Evolutionary conservation across 2,888 invertebrate genomes (phyloP).

Genomic region (Mesopsocus fuscifrons): DNA sequence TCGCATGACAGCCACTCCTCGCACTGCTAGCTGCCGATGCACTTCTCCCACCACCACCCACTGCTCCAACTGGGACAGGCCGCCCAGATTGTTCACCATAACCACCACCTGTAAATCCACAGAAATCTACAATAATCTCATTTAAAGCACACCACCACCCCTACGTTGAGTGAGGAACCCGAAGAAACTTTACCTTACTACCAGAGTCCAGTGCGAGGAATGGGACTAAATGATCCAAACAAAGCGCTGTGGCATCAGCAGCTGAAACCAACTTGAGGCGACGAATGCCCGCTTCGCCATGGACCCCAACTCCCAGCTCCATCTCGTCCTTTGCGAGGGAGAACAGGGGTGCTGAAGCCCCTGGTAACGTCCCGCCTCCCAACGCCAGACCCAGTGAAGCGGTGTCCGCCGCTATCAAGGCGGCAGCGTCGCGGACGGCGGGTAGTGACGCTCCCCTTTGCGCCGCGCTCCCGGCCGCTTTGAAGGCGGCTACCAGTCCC

Average conservation of each 20-base stretch:
- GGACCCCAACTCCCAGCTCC: conserved; percentile 42
- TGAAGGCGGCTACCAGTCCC: conserved; percentile 37
- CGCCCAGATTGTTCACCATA: conserved; percentile 62
- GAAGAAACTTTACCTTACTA: no score
- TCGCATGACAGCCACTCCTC: conserved; percentile 30
- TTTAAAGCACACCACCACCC: no score
- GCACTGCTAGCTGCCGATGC: conserved; percentile 34
- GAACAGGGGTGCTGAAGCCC: conserved; percentile 35
- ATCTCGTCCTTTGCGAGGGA: conserved; percentile 40
- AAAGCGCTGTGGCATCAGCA: conserved; percentile 14
- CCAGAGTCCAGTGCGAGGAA: conserved; percentile 13
- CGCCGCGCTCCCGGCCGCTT: conserved; percentile 58
- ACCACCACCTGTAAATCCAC: conserved; percentile 33
- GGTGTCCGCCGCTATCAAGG: conserved; percentile 31
- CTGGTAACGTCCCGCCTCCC: conserved; percentile 46
- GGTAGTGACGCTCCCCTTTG: conserved; percentile 30
- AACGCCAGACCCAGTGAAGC: conserved; percentile 53
- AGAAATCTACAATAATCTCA: no score
- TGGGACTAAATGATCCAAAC: conserved; percentile 16
- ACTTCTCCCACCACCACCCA: conserved; percentile 48
- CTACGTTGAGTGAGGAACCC: no score
- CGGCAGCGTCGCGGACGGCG: conserved; percentile 25
- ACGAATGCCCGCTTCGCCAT: conserved; percentile 33
- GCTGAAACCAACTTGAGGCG: conserved; percentile 20
- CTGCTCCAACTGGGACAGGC: conserved; percentile 53